Base-by-base conservation (phyloP, 2,888 invertebrate genomes). In the Bellardia pandia region DNA sequence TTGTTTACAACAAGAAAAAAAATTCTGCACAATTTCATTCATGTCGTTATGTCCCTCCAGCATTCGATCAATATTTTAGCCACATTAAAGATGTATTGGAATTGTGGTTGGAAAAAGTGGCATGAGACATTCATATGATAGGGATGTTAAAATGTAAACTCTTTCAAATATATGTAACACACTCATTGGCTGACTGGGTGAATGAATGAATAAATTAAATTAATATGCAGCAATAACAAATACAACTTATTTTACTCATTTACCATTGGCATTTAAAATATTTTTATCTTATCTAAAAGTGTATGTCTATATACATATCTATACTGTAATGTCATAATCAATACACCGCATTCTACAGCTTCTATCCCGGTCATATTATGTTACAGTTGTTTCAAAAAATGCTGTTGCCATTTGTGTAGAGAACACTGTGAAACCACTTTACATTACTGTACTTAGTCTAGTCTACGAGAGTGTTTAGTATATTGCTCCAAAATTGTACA, bases 1-100 rank as follows among this genome's bases (percentile, higher is more conserved):
- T 72, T 23, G 23, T 23, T 11, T 71, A 62, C 14, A 7, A 33
- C 30, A 23, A 30, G 53, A 79, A 84, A 23, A 84, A 30, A 13
- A 6, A 45, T 6, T 6, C 0, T 6, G n/a, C 14, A 33, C 53
- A 51, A 37, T 48, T 23, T 14, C 13, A 30, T 68, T 60, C 48
- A 51, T 53, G 23, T 81, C 66, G 23, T 48, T 68, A 30, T 68
- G 76, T 81, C 66, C 48, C 48, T 74, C 16, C 42, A 42, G 72
- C 76, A 84, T 68, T 81, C 69, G 72, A 81, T 87, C 84, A 85
- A 78, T 87, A 85, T 68, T 79, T 85, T 42, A 79, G 74, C 85
- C 85, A 85, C 79, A 79, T 85, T 85, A 75, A 69, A 79, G 85
- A 85, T 79, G 79, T 75, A 75, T 85, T 64, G 85, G 58, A 72